Evolutionary conservation across 92 coral and sea anemone genomes (phyloP).

Genomic region (Ricordea florida): DNA sequence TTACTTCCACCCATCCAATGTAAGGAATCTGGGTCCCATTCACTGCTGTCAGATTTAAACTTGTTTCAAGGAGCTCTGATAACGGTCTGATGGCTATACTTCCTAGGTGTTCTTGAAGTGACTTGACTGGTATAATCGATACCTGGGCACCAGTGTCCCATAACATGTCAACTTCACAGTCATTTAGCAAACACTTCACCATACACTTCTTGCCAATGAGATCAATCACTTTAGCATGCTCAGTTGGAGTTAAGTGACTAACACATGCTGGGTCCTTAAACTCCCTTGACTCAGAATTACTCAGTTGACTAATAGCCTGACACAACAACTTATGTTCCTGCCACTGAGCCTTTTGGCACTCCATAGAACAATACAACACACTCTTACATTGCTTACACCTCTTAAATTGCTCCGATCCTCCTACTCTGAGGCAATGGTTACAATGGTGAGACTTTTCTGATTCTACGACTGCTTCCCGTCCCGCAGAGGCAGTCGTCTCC

Average conservation of each 20-base stretch:
- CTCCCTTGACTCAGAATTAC: too few relatives aligned
- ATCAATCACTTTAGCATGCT: slow-evolving; percentile 57
- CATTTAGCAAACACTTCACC: slow-evolving; percentile 58
- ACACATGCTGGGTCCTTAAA: slow-evolving; percentile 50
- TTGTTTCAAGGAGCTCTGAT: slow-evolving; percentile 45
- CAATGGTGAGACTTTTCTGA: slow-evolving; percentile 50
- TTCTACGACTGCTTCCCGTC: slow-evolving; percentile 5
- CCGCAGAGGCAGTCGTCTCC: too few relatives aligned
- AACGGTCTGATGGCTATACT: slow-evolving; percentile 25
- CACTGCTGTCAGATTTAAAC: too few relatives aligned
- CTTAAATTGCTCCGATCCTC: slow-evolving; percentile 4
- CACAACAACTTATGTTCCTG: slow-evolving; percentile 42
- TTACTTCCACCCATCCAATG: slow-evolving; percentile 6
- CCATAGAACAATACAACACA: too few relatives aligned
- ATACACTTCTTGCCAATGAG: slow-evolving; percentile 58
- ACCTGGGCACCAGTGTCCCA: slow-evolving; percentile 80
- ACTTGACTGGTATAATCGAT: slow-evolving; percentile 51
- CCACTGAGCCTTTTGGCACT: slow-evolving; percentile 66
- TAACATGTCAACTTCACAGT: slow-evolving; percentile 48
- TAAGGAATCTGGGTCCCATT: too few relatives aligned
- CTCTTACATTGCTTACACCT: slow-evolving; percentile 53
- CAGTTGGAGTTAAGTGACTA: slow-evolving; percentile 63
- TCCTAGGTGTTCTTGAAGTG: slow-evolving; percentile 27
- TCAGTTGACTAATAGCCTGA: slow-evolving; percentile 12
- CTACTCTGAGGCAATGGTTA: slow-evolving; percentile 32